These are phyloP conservation scores for Drosophila tristis DNA, from an alignment of 1,140 invertebrate species.

Conservation along the genomic window DNA sequence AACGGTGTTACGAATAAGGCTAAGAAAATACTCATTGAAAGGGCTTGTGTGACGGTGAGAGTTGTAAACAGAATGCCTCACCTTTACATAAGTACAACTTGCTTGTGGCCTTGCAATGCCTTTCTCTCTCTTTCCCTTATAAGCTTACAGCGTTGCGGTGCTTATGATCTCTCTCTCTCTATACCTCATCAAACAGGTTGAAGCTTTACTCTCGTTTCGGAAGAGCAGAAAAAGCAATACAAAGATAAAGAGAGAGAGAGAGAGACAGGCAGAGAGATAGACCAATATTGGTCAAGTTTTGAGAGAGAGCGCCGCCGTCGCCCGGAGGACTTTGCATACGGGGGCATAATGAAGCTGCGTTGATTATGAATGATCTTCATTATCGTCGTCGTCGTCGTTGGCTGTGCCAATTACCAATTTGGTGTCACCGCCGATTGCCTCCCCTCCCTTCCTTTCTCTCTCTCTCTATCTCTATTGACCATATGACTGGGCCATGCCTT, in stretches of 20 bases:
- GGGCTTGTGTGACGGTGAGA: too few species aligned
- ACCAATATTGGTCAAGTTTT: slow-evolving; percentile 72
- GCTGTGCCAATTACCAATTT: slow-evolving; percentile 69
- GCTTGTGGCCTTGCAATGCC: too few species aligned
- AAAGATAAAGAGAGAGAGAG: background rate
- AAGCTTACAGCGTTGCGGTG: slow-evolving; percentile 11
- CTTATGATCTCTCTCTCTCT: background rate
- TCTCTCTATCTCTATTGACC: too few species aligned
- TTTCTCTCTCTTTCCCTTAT: slow-evolving; percentile 19
- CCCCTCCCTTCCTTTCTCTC: slow-evolving; percentile 15
- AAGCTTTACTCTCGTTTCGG: slow-evolving; percentile 5
- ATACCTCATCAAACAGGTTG: slow-evolving; percentile 59
- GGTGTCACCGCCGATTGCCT: slow-evolving; percentile 44
- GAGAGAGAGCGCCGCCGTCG: background rate
- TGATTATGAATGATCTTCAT: slow-evolving; percentile 36
- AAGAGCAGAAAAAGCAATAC: slow-evolving; percentile 17
- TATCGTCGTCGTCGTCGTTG: slow-evolving; percentile 34
- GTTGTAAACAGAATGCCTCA: too few species aligned
- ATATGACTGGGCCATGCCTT: slow-evolving; percentile 1
- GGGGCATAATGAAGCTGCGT: slow-evolving; percentile 20
- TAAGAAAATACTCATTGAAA: too few species aligned
- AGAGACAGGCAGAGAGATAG: slow-evolving; percentile 1
- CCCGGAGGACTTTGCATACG: slow-evolving; percentile 57
- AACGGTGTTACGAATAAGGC: too few species aligned
- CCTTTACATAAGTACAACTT: too few species aligned